phyloP scores from a whole-genome alignment of 2,888 invertebrate species.

The Chromoteleia sp. region DNA sequence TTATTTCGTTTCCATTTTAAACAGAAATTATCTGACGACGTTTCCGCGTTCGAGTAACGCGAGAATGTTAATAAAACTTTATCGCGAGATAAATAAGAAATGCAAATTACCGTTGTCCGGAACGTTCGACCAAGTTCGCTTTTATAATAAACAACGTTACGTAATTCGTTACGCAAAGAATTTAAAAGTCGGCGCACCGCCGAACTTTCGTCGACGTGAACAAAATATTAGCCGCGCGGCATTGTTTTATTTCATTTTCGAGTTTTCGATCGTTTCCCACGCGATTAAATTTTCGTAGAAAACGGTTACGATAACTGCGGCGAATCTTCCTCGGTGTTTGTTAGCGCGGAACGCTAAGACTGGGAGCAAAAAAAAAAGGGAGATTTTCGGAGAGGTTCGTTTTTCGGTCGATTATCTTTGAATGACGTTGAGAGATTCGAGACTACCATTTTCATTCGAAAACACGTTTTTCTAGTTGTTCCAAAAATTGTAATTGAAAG shows the following conservation, averaged over 20 bases:
- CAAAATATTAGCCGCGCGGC: no score
- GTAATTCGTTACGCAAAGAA: no score
- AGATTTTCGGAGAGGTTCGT: slow-evolving; percentile 47
- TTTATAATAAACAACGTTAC: no score
- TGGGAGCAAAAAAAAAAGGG: slow-evolving; percentile 15
- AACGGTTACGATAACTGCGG: slow-evolving; percentile 19
- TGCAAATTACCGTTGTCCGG: neutral
- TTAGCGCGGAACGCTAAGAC: slow-evolving; percentile 4
- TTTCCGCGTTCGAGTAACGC: neutral
- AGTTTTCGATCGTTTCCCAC: neutral
- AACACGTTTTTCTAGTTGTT: no score
- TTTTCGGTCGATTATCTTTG: slow-evolving; percentile 55
- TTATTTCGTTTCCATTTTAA: neutral
- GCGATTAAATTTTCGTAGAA: slow-evolving; percentile 3
- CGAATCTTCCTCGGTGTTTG: slow-evolving; percentile 15
- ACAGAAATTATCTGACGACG: neutral
- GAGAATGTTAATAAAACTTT: slow-evolving; percentile 2
- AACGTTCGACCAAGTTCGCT: neutral
- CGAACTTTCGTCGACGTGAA: no score
- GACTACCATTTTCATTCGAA: slow-evolving; percentile 2
- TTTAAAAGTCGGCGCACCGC: no score
- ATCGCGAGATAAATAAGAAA: slow-evolving; percentile 1
- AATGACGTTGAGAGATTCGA: slow-evolving; percentile 34
- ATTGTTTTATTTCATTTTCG: no score
- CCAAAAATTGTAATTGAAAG: no score